phyloP scores from a whole-genome alignment of 92 coral and sea anemone genomes.

The Ricordea florida region DNA sequence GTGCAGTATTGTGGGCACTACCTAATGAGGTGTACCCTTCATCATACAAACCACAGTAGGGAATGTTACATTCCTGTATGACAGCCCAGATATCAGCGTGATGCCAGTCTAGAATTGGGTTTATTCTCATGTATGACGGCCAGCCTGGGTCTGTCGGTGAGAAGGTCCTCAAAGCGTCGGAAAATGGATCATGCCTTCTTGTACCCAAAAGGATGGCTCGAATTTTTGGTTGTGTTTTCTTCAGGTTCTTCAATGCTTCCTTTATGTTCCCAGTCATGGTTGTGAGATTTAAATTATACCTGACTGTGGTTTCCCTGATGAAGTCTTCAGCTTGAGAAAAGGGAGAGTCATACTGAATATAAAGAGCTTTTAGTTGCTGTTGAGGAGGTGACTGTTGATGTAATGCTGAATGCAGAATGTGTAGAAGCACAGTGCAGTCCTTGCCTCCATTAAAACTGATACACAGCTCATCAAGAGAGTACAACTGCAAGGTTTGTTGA shows the following conservation, averaged over 20 bases:
- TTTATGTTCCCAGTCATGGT: slow-evolving; percentile 77
- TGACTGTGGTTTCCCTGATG: slow-evolving; percentile 61
- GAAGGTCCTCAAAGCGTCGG: slow-evolving; percentile 79
- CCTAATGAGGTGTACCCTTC: slow-evolving; percentile 96
- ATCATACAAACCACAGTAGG: slow-evolving; percentile 87
- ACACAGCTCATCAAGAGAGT: slow-evolving; percentile 85
- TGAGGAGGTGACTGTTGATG: slow-evolving; percentile 19
- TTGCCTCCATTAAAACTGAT: slow-evolving; percentile 98
- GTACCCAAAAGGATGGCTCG: slow-evolving; percentile 93
- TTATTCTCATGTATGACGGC: slow-evolving; percentile 94
- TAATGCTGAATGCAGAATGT: slow-evolving; percentile 74
- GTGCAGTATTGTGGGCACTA: slow-evolving; percentile 82
- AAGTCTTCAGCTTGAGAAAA: slow-evolving; percentile 94
- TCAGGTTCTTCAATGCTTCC: slow-evolving; percentile 66
- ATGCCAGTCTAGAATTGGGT: slow-evolving; percentile 96
- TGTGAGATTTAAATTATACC: slow-evolving; percentile 78
- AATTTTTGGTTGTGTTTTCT: slow-evolving; percentile 75
- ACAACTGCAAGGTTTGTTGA: slow-evolving; percentile 79
- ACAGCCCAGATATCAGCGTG: slow-evolving; percentile 93
- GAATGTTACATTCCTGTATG: slow-evolving; percentile 75
- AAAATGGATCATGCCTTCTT: slow-evolving; percentile 93
- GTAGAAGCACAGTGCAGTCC: slow-evolving; percentile 90
- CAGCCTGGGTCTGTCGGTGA: slow-evolving; percentile 96
- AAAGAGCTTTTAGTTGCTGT: slow-evolving; percentile 76
- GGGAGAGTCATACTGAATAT: slow-evolving; percentile 80